Percentiles rank a stretch among this genome's conserved stretches.
These are phyloP conservation scores for Sebastes taczanowskii DNA, from an alignment of 2,797 vertebrate genomes.

Conservation along the genomic window DNA sequence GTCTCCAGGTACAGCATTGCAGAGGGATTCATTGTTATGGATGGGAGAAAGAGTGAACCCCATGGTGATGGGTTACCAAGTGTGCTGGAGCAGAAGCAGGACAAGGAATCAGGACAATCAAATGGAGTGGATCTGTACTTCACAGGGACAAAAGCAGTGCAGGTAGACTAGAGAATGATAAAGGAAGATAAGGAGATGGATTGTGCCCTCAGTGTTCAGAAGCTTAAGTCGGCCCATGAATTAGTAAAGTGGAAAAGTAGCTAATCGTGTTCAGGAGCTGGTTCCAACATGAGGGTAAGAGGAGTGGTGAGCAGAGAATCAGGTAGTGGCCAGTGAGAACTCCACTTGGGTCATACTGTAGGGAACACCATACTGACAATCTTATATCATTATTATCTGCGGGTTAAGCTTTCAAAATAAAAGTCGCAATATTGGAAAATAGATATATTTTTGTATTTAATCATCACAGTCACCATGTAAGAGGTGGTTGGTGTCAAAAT, in stretches of 20 bases:
- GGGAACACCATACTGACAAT: neutral
- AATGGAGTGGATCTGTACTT: slow-evolving; percentile 61
- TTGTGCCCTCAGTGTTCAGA: slow-evolving; percentile 72
- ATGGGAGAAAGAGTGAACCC: slow-evolving; percentile 1
- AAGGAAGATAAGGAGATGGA: slow-evolving; percentile 29
- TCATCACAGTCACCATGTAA: neutral
- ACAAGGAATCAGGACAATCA: slow-evolving; percentile 79
- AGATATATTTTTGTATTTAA: neutral
- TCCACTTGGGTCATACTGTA: slow-evolving; percentile 22
- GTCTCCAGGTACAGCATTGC: neutral
- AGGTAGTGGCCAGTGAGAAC: slow-evolving; percentile 33
- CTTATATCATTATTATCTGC: neutral
- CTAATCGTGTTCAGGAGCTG: slow-evolving; percentile 77
- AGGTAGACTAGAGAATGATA: slow-evolving; percentile 26
- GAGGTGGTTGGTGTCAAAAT: neutral
- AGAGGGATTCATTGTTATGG: neutral
- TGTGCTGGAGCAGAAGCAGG: slow-evolving; percentile 53
- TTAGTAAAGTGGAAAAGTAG: slow-evolving; percentile 86
- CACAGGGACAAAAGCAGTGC: slow-evolving; percentile 23
- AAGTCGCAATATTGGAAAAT: neutral
- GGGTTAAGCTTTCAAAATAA: neutral
- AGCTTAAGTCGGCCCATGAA: slow-evolving; percentile 82
- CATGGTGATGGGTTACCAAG: slow-evolving; percentile 63
- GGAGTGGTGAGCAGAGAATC: slow-evolving; percentile 41
- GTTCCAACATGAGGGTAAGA: slow-evolving; percentile 50